A percentile compares a stretch with the other conserved stretches of the same genome.
Evolutionary conservation across 1,140 invertebrate genomes (phyloP).

Genomic region (Pygmarrhopalites habei): DNA sequence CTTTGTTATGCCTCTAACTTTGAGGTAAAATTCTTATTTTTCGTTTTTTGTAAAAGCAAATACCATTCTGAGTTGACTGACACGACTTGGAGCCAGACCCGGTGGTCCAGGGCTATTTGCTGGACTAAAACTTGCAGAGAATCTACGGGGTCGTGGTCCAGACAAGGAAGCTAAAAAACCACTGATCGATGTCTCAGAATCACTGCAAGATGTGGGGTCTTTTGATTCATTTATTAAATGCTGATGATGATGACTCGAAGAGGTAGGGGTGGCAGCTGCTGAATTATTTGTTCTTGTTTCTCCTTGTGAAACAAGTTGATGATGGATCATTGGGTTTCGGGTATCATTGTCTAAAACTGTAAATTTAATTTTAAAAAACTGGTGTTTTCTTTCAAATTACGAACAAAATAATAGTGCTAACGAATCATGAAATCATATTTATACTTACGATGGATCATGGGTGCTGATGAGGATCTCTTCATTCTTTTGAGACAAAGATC

Average conservation of each 20-base stretch:
- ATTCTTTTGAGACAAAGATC: not conserved
- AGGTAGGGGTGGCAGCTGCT: too few relatives aligned
- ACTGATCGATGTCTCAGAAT: conserved; percentile 19
- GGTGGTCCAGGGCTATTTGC: conserved; percentile 28
- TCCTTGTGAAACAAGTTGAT: not conserved
- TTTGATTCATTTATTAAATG: not conserved
- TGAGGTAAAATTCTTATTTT: too few relatives aligned
- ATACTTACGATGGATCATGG: conserved; percentile 34
- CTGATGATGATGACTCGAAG: not conserved
- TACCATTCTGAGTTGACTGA: conserved; percentile 36
- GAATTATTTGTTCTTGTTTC: not conserved
- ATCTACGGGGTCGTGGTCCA: conserved; percentile 33
- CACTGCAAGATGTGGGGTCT: not conserved
- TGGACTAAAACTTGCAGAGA: conserved; percentile 39
- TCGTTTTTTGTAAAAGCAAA: too few relatives aligned
- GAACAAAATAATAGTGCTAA: too few relatives aligned
- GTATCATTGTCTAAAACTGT: too few relatives aligned
- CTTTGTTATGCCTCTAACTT: too few relatives aligned
- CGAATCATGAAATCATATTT: too few relatives aligned
- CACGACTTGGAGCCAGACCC: conserved; percentile 36
- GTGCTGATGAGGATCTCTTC: conserved; percentile 38
- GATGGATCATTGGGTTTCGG: too few relatives aligned
- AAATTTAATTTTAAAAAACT: too few relatives aligned
- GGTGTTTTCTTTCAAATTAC: too few relatives aligned
- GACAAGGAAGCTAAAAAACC: conserved; percentile 31